Percentiles rank a stretch among this genome's conserved stretches.
These are phyloP conservation scores for Carposina sasakii DNA, from an alignment of 1,140 invertebrate species.

Conservation along the genomic window DNA sequence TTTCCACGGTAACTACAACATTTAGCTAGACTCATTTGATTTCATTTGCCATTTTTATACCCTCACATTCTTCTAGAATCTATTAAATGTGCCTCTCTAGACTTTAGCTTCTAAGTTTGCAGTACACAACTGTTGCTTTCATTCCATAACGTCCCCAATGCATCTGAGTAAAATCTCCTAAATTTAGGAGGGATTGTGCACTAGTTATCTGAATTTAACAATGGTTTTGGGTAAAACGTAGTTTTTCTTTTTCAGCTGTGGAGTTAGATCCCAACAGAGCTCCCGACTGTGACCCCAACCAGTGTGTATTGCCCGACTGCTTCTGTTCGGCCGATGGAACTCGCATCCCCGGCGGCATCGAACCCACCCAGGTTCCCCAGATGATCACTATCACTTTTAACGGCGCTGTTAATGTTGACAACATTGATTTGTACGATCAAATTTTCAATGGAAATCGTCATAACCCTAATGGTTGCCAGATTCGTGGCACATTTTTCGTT, in stretches of 20 bases:
- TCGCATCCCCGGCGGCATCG: slow-evolving; percentile 87
- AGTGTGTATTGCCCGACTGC: slow-evolving; percentile 92
- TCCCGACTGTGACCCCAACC: slow-evolving; percentile 89
- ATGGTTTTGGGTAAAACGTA: too few species aligned
- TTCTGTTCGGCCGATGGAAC: slow-evolving; percentile 96
- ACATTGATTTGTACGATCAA: slow-evolving; percentile 93
- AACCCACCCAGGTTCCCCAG: slow-evolving; percentile 89
- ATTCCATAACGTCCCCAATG: too few species aligned
- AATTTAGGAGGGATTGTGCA: too few species aligned
- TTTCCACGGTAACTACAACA: too few species aligned
- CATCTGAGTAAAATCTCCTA: too few species aligned
- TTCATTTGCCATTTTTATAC: too few species aligned
- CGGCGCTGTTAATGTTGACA: slow-evolving; percentile 94
- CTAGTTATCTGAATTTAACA: too few species aligned
- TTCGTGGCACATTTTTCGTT: slow-evolving; percentile 95
- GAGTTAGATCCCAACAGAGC: slow-evolving; percentile 89
- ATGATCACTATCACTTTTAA: slow-evolving; percentile 97
- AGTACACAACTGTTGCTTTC: too few species aligned
- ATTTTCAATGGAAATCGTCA: slow-evolving; percentile 89
- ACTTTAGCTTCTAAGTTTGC: too few species aligned
- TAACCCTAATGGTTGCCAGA: slow-evolving; percentile 95
- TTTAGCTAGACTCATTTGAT: too few species aligned
- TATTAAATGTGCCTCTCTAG: too few species aligned
- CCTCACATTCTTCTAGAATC: too few species aligned
- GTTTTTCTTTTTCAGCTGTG: slow-evolving; percentile 79